Conservation (phyloP, 2,113 vertebrate genomes). For the Charina bottae region DNA sequence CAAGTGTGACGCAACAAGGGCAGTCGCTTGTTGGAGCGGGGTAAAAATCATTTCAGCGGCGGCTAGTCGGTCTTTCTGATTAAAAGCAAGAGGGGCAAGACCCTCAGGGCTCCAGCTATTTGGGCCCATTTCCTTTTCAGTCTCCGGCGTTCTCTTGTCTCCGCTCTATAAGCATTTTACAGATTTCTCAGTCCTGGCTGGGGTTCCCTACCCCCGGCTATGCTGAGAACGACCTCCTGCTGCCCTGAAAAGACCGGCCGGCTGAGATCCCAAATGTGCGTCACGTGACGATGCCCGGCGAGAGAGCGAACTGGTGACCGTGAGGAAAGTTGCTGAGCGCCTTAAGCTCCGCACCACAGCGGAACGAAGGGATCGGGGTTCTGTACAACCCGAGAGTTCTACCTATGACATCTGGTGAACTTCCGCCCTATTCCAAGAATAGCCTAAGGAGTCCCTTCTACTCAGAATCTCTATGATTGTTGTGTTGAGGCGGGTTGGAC, state of each 20-base stretch:
- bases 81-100: too few relatives aligned
- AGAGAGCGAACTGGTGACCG: neutral
- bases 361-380: neutral
- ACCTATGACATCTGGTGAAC: neutral
- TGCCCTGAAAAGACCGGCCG: neutral
- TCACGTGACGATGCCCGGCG: neutral
- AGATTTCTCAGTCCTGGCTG: neutral
- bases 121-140: too few relatives aligned
- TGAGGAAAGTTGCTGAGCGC: neutral
- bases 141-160: too few relatives aligned
- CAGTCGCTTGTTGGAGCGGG: too few relatives aligned
- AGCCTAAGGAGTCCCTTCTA: neutral
- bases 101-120: too few relatives aligned
- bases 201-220: neutral
- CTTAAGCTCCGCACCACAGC: neutral
- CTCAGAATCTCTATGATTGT: neutral
- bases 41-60: too few relatives aligned
- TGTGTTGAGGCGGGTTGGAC: too few relatives aligned
- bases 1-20: too few relatives aligned
- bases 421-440: neutral
- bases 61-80: too few relatives aligned
- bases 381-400: neutral
- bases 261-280: neutral
- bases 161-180: too few relatives aligned
- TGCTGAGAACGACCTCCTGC: neutral